Conservation (phyloP, 2,113 vertebrate species). For the Microcebus lehilahytsara region DNA sequence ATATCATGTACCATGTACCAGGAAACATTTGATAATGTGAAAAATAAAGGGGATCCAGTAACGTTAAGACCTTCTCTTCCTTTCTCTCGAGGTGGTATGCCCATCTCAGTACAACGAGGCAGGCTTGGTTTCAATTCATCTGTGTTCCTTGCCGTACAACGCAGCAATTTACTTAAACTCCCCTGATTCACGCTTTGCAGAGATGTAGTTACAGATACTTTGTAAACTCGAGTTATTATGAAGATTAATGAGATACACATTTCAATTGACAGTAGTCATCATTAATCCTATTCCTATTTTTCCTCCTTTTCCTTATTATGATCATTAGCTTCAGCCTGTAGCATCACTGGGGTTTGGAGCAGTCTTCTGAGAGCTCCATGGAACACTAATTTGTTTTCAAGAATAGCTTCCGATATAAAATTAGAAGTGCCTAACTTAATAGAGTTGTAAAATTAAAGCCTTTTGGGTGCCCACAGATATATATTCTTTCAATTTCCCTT, state of each 20-base stretch:
- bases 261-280: not conserved
- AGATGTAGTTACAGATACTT: not conserved
- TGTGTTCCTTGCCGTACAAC: not conserved
- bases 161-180: not conserved
- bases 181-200: not conserved
- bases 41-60: not conserved
- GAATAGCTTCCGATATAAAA: not conserved
- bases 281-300: not conserved
- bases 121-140: not conserved
- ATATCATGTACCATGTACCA: not conserved
- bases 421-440: not conserved
- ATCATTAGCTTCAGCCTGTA: not conserved
- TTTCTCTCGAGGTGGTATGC: not conserved
- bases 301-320: not conserved
- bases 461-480: not conserved
- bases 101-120: not conserved
- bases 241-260: not conserved
- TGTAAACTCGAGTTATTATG: not conserved
- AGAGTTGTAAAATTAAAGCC: conserved; percentile 8
- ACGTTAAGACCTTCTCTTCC: not conserved
- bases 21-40: not conserved
- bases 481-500: not conserved
- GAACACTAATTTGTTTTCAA: not conserved
- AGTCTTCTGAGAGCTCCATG: not conserved
- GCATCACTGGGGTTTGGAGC: not conserved